Evolutionary conservation across 2,797 vertebrate genomes (phyloP).

Genomic region (Spinus pinus): DNA sequence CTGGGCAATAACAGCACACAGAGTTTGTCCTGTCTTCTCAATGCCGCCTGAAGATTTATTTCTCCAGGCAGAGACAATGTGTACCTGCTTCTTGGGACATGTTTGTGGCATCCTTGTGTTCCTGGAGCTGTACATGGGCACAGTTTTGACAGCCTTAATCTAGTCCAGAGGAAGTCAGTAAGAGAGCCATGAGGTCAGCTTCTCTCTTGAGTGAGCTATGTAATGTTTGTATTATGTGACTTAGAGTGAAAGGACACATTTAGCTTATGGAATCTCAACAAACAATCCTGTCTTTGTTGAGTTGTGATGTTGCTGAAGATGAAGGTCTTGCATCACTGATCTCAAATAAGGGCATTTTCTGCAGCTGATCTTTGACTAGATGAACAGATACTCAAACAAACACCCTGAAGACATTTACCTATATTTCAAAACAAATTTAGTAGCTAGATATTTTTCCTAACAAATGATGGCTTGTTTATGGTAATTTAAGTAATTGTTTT

Average conservation of each 20-base stretch:
- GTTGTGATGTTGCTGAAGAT: background rate
- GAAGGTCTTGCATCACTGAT: background rate
- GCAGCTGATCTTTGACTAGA: background rate
- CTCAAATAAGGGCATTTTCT: background rate
- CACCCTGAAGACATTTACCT: background rate
- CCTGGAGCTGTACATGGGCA: background rate
- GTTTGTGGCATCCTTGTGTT: background rate
- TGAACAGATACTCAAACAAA: background rate
- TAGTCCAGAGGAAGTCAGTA: background rate
- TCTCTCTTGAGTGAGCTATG: background rate
- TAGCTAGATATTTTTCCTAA: constrained; percentile 9
- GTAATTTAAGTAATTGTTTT: background rate
- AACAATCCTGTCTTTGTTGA: background rate
- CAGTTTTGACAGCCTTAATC: background rate
- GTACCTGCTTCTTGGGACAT: background rate
- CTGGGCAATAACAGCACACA: background rate
- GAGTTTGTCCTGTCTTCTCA: background rate
- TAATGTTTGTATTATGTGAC: background rate
- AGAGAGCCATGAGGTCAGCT: background rate
- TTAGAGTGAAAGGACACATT: background rate
- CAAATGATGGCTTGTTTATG: background rate
- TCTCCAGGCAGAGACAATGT: background rate
- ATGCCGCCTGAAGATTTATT: background rate
- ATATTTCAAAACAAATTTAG: background rate
- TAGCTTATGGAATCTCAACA: background rate